Conservation (phyloP, 2,888 invertebrate species). For the Didymodactylos carnosus region DNA sequence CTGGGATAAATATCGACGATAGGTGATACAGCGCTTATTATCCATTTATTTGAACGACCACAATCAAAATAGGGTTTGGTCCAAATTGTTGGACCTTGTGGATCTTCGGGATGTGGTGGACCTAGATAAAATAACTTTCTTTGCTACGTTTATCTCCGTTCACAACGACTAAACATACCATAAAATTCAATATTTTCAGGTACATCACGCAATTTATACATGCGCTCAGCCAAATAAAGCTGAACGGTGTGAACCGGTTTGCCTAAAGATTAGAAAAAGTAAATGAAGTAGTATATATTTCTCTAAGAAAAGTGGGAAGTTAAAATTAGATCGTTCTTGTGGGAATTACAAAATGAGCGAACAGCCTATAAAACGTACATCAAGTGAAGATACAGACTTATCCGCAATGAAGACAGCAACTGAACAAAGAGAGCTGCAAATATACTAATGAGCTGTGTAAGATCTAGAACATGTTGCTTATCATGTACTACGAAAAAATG, state of each 20-base stretch:
- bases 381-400: too few species aligned
- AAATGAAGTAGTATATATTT: too few species aligned
- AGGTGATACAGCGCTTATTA: slow-evolving; percentile 75
- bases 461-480: too few species aligned
- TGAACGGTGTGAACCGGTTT: background rate
- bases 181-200: slow-evolving; percentile 12
- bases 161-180: background rate
- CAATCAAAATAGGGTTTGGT: slow-evolving; percentile 89
- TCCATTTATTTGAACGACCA: slow-evolving; percentile 79
- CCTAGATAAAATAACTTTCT: too few species aligned
- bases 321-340: too few species aligned
- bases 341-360: too few species aligned
- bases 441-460: too few species aligned
- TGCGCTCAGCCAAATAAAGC: background rate
- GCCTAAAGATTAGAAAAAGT: background rate
- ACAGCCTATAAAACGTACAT: too few species aligned
- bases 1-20: slow-evolving; percentile 77
- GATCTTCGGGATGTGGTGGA: slow-evolving; percentile 44
- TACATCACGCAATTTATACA: slow-evolving; percentile 3
- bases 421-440: too few species aligned
- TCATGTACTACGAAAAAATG: too few species aligned
- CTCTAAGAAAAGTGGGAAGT: too few species aligned
- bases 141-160: slow-evolving; percentile 80
- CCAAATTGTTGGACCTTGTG: slow-evolving; percentile 65
- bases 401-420: too few species aligned